Conservation (phyloP, 2,113 vertebrate genomes). For the Paradoxurus hermaphroditus region DNA sequence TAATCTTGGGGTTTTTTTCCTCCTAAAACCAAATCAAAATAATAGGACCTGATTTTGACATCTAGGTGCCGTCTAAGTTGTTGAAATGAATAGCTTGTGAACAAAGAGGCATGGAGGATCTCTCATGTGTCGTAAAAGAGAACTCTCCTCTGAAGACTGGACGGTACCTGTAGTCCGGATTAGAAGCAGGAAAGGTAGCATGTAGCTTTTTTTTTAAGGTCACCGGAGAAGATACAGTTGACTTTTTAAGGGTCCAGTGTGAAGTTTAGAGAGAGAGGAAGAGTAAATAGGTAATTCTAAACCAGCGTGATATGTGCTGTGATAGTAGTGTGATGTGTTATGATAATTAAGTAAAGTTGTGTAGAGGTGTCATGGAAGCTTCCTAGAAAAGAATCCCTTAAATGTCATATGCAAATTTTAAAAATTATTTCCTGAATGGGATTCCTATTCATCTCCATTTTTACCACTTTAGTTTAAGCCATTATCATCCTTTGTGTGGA, state of each 20-base stretch:
- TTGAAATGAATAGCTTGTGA: background rate
- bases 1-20: background rate
- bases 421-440: background rate
- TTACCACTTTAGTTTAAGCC: background rate
- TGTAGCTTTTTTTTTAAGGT: background rate
- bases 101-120: background rate
- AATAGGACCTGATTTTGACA: slow-evolving; percentile 9
- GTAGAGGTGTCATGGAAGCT: background rate
- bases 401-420: background rate
- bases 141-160: background rate
- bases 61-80: background rate
- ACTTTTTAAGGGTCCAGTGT: slow-evolving; percentile 2
- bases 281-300: background rate
- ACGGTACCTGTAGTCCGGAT: slow-evolving; percentile 23
- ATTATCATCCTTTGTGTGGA: background rate
- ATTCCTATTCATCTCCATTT: background rate
- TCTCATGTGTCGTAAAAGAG: slow-evolving; percentile 44
- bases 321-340: background rate
- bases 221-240: background rate
- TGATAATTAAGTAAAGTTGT: background rate
- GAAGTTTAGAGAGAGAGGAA: background rate
- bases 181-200: slow-evolving; percentile 26
- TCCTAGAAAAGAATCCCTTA: background rate
- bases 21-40: background rate
- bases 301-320: background rate